Percentiles rank a stretch among this genome's conserved stretches.
phyloP scores from a whole-genome alignment of 2,797 vertebrate genomes.

The Falco biarmicus region DNA sequence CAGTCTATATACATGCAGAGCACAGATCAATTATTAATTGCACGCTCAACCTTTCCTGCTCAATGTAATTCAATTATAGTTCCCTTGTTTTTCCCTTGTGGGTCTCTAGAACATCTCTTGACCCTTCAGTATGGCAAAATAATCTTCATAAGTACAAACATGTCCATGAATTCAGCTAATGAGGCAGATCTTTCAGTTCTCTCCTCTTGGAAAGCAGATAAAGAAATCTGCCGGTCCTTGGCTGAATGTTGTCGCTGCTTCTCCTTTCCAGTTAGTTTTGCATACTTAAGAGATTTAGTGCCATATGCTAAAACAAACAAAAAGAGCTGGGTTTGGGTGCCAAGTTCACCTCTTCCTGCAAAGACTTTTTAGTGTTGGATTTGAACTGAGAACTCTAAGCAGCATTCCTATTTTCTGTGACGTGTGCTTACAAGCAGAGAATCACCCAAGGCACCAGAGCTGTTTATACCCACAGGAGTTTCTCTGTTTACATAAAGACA shows the following conservation, averaged over 20 bases:
- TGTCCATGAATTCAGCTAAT: slow-evolving; percentile 39
- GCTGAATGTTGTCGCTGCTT: neutral
- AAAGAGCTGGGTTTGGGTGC: neutral
- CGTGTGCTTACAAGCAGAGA: neutral
- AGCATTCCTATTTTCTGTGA: neutral
- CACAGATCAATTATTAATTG: slow-evolving; percentile 33
- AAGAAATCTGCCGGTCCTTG: slow-evolving; percentile 35
- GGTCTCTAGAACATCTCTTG: slow-evolving; percentile 33
- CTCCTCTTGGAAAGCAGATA: slow-evolving; percentile 20
- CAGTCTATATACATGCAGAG: neutral
- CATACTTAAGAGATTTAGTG: neutral
- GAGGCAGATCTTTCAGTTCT: slow-evolving; percentile 7
- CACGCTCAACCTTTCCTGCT: slow-evolving; percentile 15
- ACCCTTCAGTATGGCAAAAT: neutral
- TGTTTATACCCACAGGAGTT: neutral
- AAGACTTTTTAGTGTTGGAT: neutral
- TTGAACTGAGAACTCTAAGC: neutral
- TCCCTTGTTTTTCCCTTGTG: slow-evolving; percentile 19
- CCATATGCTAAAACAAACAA: neutral
- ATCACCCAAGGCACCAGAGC: neutral
- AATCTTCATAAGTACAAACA: neutral
- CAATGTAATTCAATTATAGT: slow-evolving; percentile 21
- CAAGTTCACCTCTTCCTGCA: neutral
- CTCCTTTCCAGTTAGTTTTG: slow-evolving; percentile 5
- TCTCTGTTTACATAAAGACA: neutral